These are phyloP conservation scores for Ptychodera flava DNA, from an alignment of 35 echinoderm and acorn worm species.

Conservation along the genomic window DNA sequence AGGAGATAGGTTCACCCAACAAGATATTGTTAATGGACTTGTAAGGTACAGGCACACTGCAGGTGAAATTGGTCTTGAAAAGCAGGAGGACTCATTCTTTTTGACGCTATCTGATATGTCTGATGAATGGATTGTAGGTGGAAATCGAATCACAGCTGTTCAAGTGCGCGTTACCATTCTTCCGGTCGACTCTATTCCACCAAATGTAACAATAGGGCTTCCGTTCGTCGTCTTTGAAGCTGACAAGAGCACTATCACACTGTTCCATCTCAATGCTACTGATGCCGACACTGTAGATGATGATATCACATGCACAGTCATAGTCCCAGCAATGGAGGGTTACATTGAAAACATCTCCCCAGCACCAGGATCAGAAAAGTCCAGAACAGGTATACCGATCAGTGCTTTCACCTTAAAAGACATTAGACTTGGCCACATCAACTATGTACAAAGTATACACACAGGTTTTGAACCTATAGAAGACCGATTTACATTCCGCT, in stretches of 20 bases:
- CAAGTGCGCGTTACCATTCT: slow-evolving; percentile 91
- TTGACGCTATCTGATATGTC: slow-evolving; percentile 98
- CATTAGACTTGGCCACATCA: slow-evolving; percentile 85
- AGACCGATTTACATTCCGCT: slow-evolving; percentile 74
- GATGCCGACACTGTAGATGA: slow-evolving; percentile 84
- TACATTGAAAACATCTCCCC: slow-evolving; percentile 97
- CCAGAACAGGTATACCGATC: slow-evolving; percentile 80
- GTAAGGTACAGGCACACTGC: slow-evolving; percentile 83
- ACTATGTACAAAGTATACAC: slow-evolving; percentile 95
- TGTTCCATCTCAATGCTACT: slow-evolving; percentile 66
- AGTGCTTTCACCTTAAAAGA: slow-evolving; percentile 83
- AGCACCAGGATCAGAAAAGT: slow-evolving; percentile 95
- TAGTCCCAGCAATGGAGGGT: slow-evolving; percentile 49
- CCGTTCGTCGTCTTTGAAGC: slow-evolving; percentile 69
- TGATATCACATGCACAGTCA: slow-evolving; percentile 84
- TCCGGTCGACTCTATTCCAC: slow-evolving; percentile 75
- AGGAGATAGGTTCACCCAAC: slow-evolving; percentile 67
- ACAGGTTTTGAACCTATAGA: slow-evolving; percentile 55
- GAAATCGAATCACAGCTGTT: slow-evolving; percentile 82
- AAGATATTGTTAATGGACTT: slow-evolving; percentile 91
- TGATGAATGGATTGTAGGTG: slow-evolving; percentile 73
- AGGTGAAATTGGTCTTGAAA: slow-evolving; percentile 86
- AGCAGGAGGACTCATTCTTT: slow-evolving; percentile 78
- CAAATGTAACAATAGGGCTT: slow-evolving; percentile 59
- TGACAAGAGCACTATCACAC: slow-evolving; percentile 55